A percentile compares a stretch with the other conserved stretches of the same genome.
phyloP scores from a whole-genome alignment of 1,140 invertebrate species.

The Antheraea mylitta region DNA sequence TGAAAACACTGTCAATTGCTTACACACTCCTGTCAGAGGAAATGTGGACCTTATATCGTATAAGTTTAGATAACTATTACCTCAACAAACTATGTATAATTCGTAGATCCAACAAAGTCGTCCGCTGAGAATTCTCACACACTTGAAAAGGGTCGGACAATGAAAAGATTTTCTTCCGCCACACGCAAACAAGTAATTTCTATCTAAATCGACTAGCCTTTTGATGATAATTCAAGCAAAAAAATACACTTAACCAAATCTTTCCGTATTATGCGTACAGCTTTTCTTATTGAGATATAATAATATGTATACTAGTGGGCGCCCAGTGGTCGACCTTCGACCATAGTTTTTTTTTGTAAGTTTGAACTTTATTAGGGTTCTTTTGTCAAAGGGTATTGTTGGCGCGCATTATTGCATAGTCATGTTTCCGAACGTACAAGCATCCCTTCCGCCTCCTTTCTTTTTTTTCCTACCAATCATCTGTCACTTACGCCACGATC shows the following conservation, averaged over 20 bases:
- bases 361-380: no score
- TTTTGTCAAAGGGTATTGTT: no score
- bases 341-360: no score
- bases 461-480: no score
- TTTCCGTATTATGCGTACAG: not conserved
- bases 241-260: constrained; percentile 12
- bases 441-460: no score
- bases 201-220: constrained; percentile 11
- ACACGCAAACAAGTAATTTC: constrained; percentile 18
- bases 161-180: constrained; percentile 19
- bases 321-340: no score
- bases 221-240: constrained; percentile 17
- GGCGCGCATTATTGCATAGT: no score
- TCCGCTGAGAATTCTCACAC: constrained; percentile 21
- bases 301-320: not conserved
- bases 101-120: constrained; percentile 9
- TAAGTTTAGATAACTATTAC: not conserved
- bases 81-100: not conserved
- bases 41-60: not conserved
- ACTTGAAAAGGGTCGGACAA: constrained; percentile 26
- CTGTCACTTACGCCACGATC: no score
- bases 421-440: no score
- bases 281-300: not conserved
- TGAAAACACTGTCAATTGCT: constrained; percentile 17
- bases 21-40: not conserved